phyloP scores from a whole-genome alignment of 2,888 invertebrate species.

The Lasius platythorax region DNA sequence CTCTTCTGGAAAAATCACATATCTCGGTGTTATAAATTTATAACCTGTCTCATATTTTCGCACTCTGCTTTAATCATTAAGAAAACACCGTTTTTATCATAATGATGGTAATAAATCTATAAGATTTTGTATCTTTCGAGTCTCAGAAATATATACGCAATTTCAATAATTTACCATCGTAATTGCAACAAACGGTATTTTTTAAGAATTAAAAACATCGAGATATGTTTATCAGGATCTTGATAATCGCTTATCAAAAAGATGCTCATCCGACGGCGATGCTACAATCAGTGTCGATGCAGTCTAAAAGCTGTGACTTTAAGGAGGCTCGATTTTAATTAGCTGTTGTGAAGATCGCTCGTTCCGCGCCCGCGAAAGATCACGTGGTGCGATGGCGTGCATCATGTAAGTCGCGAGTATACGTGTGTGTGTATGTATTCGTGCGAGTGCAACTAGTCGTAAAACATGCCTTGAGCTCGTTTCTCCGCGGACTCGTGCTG shows the following conservation, averaged over 20 bases:
- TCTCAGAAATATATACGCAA: neutral
- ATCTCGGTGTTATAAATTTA: neutral
- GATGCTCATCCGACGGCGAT: neutral
- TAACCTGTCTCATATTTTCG: neutral
- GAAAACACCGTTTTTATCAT: neutral
- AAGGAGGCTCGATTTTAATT: conserved; percentile 47
- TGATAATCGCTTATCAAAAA: neutral
- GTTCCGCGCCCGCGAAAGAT: neutral
- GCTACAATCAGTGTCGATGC: neutral
- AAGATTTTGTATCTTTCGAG: neutral
- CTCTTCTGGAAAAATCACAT: neutral
- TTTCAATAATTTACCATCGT: neutral
- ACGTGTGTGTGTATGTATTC: conserved; percentile 23
- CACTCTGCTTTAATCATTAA: neutral
- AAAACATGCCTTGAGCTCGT: conserved; percentile 61
- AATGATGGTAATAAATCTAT: neutral
- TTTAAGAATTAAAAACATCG: neutral
- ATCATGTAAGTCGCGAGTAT: neutral
- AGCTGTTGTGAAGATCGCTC: conserved; percentile 25
- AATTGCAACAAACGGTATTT: neutral
- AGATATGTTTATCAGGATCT: neutral
- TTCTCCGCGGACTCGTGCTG: conserved; percentile 53
- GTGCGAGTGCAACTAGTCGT: conserved; percentile 62
- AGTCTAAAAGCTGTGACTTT: neutral
- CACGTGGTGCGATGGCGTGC: conserved; percentile 24